phyloP scores from a whole-genome alignment of 2,113 vertebrate genomes.

The Dicaeum eximium region DNA sequence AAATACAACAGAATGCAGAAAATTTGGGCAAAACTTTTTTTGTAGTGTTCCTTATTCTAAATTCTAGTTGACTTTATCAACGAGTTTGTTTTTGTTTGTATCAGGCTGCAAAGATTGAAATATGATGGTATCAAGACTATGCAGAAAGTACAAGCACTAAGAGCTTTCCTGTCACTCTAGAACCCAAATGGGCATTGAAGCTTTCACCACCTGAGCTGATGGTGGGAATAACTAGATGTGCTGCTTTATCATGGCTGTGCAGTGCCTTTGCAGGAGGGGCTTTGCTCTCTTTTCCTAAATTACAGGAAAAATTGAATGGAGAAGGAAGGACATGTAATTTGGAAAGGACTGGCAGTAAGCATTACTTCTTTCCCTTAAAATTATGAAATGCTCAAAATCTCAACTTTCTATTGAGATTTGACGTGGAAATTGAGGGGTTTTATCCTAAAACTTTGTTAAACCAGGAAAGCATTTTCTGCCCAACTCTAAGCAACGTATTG shows the following conservation, averaged over 20 bases:
- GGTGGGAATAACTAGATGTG: neutral
- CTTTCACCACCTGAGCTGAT: neutral
- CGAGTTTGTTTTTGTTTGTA: neutral
- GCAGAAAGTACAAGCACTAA: neutral
- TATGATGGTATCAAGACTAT: neutral
- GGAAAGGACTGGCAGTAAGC: neutral
- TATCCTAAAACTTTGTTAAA: neutral
- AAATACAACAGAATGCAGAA: neutral
- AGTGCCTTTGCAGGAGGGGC: accelerated
- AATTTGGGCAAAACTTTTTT: neutral
- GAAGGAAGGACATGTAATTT: neutral
- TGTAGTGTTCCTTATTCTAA: neutral
- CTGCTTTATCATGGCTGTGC: neutral
- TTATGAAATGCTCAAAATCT: neutral
- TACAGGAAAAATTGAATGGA: neutral
- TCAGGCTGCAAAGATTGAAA: neutral
- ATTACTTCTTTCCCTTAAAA: neutral
- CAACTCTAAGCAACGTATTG: neutral
- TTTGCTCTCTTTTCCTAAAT: neutral
- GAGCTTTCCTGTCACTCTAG: neutral
- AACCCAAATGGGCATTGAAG: neutral
- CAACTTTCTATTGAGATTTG: neutral
- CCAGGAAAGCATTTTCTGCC: neutral
- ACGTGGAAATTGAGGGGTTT: neutral
- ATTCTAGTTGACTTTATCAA: neutral